Base-by-base conservation (phyloP, 2,113 vertebrate genomes). In the Oreotrochilus melanogaster region DNA sequence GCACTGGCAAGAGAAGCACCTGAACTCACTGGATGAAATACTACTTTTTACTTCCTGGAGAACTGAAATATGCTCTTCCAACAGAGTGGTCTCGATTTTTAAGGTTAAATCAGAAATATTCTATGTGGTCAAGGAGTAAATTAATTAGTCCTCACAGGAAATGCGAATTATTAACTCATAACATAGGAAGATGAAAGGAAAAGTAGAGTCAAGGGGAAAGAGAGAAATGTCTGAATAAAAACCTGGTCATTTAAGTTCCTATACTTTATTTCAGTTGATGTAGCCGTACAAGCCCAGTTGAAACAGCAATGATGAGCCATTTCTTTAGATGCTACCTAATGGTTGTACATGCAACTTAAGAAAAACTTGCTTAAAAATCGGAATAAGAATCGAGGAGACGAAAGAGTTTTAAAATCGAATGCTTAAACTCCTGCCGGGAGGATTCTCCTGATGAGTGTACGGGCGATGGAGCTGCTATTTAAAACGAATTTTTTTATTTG, bases 401-500 rank as follows among this genome's bases (percentile, higher is more conserved):
- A 37, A 31, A 31, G 28, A 82, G 23, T 66, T 73, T 64, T 76
- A 15, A 88, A 86, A 91, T 75, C 51, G 79, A 80, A 83, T 37
- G 45, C 21, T 64, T n/a, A 2, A 56, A 12, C 33, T 61, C 14
- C 43, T 83, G 27, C 51, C 10, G 7, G 4, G 21, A 62, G 48
- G 21, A 18, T 74, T 48, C 47, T 39, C 15, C 33, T 12, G 53
- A 13, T 10, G 17, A 25, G 6, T 71, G 1, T 1, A 23, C 2
- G 5, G 13, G 78, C 9, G 30, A 21, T 4, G 43, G 62, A 64
- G 30, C n/a, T 47, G 19, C 43, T 51, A 0, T 72, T 92, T 67
- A n/a, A 88, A 96, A 94, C 87, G 87, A 92, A 93, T 24, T 84
- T 51, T 86, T 14, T 47, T 66, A 23, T 28, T 14, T 24, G 25